A percentile compares a stretch with the other conserved stretches of the same genome.
phyloP scores from a whole-genome alignment of 2,113 vertebrate genomes.

The Saguinus midas region DNA sequence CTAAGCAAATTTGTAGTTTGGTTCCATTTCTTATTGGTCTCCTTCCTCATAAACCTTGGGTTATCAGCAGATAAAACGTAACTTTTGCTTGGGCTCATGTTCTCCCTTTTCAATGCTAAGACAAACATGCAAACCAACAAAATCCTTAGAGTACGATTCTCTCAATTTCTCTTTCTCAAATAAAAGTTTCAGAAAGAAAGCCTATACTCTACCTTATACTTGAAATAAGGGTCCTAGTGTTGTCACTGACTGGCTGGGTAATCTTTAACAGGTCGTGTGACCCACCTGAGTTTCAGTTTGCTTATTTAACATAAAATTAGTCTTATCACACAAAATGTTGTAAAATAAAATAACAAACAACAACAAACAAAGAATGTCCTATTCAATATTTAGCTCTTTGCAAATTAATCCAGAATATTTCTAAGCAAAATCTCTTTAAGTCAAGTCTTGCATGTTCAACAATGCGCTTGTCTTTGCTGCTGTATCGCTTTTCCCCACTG shows the following conservation, averaged over 20 bases:
- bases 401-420: background rate
- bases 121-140: background rate
- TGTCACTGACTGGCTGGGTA: background rate
- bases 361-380: background rate
- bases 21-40: background rate
- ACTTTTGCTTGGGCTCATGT: background rate
- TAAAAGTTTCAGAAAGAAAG: background rate
- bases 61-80: background rate
- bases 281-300: background rate
- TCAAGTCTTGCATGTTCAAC: background rate
- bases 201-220: background rate
- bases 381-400: background rate
- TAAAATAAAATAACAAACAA: background rate
- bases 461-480: background rate
- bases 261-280: background rate
- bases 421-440: background rate
- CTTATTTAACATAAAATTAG: background rate
- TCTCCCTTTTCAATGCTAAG: background rate
- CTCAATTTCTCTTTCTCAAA: background rate
- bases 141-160: background rate
- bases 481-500: background rate
- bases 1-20: background rate
- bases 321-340: background rate
- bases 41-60: background rate
- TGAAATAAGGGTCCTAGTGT: background rate